Evolutionary conservation across 2,888 invertebrate species (phyloP), one percentile per base, ranked within the genome.

Genomic region (Leucania comma): DNA sequence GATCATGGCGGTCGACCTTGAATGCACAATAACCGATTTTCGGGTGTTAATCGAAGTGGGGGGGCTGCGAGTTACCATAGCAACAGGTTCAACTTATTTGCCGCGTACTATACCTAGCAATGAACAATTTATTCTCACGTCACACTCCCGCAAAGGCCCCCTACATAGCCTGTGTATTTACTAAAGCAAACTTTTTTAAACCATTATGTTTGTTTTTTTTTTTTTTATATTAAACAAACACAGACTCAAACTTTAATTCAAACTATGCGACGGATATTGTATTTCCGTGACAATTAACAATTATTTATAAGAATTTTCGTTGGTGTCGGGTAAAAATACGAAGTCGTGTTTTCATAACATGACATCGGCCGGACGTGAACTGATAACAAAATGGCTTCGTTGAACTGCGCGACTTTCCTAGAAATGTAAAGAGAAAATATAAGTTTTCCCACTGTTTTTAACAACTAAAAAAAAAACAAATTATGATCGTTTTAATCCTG

Each of bases 301-400:
- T 83, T 85, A 86, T 88, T 88, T 87, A 84, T 78, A 80, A 82
- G 86, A 89, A 87, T 83, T 83, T 86, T 85, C 80, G 75, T 64
- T 72, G 75, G 70, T 81, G 75, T 72, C 83, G 76, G 87, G 90
- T 90, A 89, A 92, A 91, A 93, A 93, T 90, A 91, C 73, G 72
- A 68, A 57, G 68, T 73, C 38, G 72, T 91, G 92, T 93, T 92
- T 87, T 88, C 87, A 92, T 88, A 93, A 93, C 91, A 91, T 88
- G 88, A 86, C 88, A 89, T 84, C 86, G 64, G 46, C 10, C 84
- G 91, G 90, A 89, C 85, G 84, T 80, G 46, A 38, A 68, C 62
- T 62, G 77, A 86, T 82, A 89, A 88, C 89, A 89, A 65, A 75
- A 76, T 63, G 71, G 80, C 64, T 83, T 75, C 80, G 71, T 35